Base-by-base conservation (phyloP, 2,888 invertebrate species). In the Diloba caeruleocephala region DNA sequence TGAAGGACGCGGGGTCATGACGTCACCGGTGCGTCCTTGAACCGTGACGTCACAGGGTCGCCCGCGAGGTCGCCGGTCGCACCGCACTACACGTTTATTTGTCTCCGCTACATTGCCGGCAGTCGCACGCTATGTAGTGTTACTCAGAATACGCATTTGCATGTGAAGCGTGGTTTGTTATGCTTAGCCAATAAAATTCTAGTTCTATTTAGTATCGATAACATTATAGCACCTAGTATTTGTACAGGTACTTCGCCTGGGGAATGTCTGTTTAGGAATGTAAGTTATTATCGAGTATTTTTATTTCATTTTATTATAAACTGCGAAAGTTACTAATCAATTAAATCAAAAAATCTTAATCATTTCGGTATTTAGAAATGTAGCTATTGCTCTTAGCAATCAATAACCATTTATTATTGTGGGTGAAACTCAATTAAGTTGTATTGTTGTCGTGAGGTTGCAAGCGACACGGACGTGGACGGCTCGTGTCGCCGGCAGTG, bases 1-100 rank as follows among this genome's bases (percentile, higher is more conserved):
- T 33, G 44, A 50, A 61, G 49, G 48, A 57, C 52, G 48, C 42
- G 44, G 17, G 54, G 43, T 15, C 10, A 37, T 61, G 61, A 54
- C 60, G 63, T 55, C 54, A 56, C 38, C 26, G 52, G 28, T 36
- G 57, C 49, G 75, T 49, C 66, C 67, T 71, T 62, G 71, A 71
- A 59, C 78, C 63, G 59, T 63, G 62, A 69, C 74, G 63, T 68
- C 65, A 74, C 65, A 39, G 44, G 49, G 37, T 28, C 48, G 43
- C 32, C 51, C 21, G 39, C 49, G 46, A 53, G 48, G 60, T 42
- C 58, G 41, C 32, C n/a, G 14, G 21, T n/a, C n/a, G n/a, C n/a
- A 28, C 2, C 26, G 1, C 31, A 15, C 32, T 2, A 42, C 42
- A 8, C 34, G 58, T 25, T 50, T 15, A 36, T 26, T 26, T 14